Percentiles rank a stretch among this genome's conserved stretches.
These are phyloP conservation scores for Calephelis perditalis DNA, from an alignment of 2,888 invertebrate genomes.

Conservation along the genomic window DNA sequence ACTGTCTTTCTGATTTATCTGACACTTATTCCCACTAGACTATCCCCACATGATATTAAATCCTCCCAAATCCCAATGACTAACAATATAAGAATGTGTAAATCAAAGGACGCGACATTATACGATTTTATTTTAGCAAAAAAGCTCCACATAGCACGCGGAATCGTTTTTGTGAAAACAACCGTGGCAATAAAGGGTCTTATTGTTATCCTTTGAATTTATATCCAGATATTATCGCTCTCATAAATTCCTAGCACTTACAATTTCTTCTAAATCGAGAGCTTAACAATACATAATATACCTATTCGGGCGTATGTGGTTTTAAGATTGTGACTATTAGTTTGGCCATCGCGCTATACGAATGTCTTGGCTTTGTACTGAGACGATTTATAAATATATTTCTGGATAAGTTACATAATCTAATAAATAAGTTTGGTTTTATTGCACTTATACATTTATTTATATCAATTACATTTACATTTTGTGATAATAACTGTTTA, in stretches of 20 bases:
- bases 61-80: slow-evolving; percentile 42
- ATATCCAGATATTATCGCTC: slow-evolving; percentile 73
- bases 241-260: slow-evolving; percentile 68
- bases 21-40: no score
- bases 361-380: no score
- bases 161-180: slow-evolving; percentile 74
- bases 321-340: no score
- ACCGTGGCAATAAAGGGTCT: slow-evolving; percentile 72
- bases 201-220: slow-evolving; percentile 77
- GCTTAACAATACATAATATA: slow-evolving; percentile 30
- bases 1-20: no score
- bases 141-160: slow-evolving; percentile 57
- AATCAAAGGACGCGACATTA: slow-evolving; percentile 61
- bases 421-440: no score
- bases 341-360: no score
- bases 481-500: no score
- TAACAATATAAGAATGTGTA: slow-evolving; percentile 53
- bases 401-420: no score
- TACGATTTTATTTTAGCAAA: slow-evolving; percentile 63
- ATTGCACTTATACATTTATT: no score
- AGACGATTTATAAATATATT: no score
- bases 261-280: slow-evolving; percentile 57
- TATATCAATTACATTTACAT: no score
- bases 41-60: slow-evolving; percentile 10
- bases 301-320: no score